Evolutionary conservation across 2,888 invertebrate species (phyloP).

Genomic region (Sinopyrophorus schimmeli): DNA sequence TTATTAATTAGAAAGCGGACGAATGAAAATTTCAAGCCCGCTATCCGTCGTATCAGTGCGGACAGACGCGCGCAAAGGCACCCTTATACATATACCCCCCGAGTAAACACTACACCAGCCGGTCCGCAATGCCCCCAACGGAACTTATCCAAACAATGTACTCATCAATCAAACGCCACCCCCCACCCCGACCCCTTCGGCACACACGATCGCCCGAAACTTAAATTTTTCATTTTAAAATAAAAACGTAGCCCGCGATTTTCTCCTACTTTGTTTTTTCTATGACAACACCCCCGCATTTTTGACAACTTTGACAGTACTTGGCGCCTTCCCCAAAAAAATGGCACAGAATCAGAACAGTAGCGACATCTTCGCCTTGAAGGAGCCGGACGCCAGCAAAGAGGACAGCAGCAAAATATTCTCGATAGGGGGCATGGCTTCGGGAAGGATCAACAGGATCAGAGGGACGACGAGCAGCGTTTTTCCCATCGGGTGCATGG

Average conservation of each 20-base stretch:
- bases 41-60: slow-evolving; percentile 37
- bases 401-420: slow-evolving; percentile 42
- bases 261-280: no score
- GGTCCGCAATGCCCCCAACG: slow-evolving; percentile 46
- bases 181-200: slow-evolving; percentile 29
- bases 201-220: slow-evolving; percentile 18
- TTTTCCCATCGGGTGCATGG: slow-evolving; percentile 41
- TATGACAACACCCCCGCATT: slow-evolving; percentile 9
- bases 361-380: slow-evolving; percentile 18
- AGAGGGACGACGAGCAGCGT: slow-evolving; percentile 38
- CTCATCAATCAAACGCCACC: slow-evolving; percentile 53
- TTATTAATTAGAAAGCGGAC: slow-evolving; percentile 17
- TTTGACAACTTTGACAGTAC: slow-evolving; percentile 4
- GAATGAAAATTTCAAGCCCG: slow-evolving; percentile 27
- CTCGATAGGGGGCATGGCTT: slow-evolving; percentile 49
- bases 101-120: slow-evolving; percentile 51
- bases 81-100: slow-evolving; percentile 43
- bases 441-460: slow-evolving; percentile 43
- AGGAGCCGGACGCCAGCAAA: background rate
- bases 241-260: no score
- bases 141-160: slow-evolving; percentile 53
- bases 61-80: slow-evolving; percentile 37
- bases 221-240: no score
- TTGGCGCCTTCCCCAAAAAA: no score
- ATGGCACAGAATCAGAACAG: slow-evolving; percentile 12